Base-by-base conservation (phyloP, 2,888 invertebrate species). In the Zonitis immaculata region DNA sequence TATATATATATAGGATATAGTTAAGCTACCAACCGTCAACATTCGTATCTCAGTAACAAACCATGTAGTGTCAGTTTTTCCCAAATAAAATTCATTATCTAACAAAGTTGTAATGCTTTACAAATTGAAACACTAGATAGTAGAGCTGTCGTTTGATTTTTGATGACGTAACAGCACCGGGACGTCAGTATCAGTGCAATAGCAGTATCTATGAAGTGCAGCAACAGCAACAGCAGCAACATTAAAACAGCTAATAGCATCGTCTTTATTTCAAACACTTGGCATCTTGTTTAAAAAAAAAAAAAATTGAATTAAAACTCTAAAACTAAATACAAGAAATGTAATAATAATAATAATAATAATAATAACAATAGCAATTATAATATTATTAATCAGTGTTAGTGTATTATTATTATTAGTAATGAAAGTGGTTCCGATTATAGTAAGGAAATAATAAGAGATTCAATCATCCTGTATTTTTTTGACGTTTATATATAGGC, bases 81-180 rank as follows among this genome's bases (percentile, higher is more conserved):
- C n/a, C n/a, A n/a, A n/a, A n/a, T n/a, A n/a, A n/a, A n/a, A n/a
- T n/a, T n/a, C n/a, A n/a, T n/a, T n/a, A n/a, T n/a, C n/a, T n/a
- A n/a, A n/a, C n/a, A n/a, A n/a, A n/a, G n/a, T n/a, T n/a, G n/a
- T n/a, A n/a, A n/a, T n/a, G n/a, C n/a, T n/a, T n/a, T n/a, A n/a
- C n/a, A n/a, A n/a, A n/a, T n/a, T n/a, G n/a, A n/a, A 44, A 9
- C 48, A 47, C 30, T 14, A 44, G 16, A 20, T 5, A 46, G 6
- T 30, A 45, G 39, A 47, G 51, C 47, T 44, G 48, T 45, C 28
- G 46, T 14, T 32, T 14, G 14, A 14, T 14, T 14, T 52, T n/a
- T n/a, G n/a, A 61, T 68, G 68, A 68, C 68, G 68, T 68, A 66
- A 66, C 62, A 64, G 66, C 65, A 61, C 67, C 66, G 68, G 69